Evolutionary conservation across 23 tunicate species (phyloP).

Genomic region (Phallusia fumigata): DNA sequence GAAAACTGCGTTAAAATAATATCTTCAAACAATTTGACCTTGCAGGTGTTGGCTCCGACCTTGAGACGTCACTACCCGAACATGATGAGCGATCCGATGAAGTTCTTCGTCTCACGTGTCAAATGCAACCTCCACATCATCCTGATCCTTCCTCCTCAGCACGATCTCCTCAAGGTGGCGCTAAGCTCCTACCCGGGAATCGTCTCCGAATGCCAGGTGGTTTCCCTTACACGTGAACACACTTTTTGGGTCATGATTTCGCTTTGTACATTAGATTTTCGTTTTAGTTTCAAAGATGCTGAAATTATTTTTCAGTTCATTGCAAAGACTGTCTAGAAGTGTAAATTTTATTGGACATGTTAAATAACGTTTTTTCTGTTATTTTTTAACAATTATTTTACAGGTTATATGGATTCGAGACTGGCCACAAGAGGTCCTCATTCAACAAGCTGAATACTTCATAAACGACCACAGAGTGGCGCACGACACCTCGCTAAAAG

Average conservation of each 20-base stretch:
- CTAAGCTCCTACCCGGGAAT: constrained; percentile 75
- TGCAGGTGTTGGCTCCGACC: constrained; percentile 73
- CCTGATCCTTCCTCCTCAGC: constrained; percentile 84
- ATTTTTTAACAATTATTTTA: not conserved
- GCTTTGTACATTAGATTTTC: too few species aligned
- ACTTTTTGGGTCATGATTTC: too few species aligned
- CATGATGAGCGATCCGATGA: constrained; percentile 95
- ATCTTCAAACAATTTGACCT: not conserved
- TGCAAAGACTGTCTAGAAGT: too few species aligned
- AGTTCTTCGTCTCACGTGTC: constrained; percentile 86
- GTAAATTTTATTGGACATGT: not conserved
- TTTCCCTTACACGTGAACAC: not conserved
- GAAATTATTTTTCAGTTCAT: too few species aligned
- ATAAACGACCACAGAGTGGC: constrained; percentile 86
- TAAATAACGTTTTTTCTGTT: too few species aligned
- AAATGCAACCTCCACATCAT: constrained; percentile 84
- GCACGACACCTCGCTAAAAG: constrained; percentile 66
- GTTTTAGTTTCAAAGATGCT: too few species aligned
- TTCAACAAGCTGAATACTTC: constrained; percentile 91
- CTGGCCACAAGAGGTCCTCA: constrained; percentile 93
- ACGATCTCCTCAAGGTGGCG: constrained; percentile 71
- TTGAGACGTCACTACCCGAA: constrained; percentile 77
- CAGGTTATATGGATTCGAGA: constrained; percentile 93
- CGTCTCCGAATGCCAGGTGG: constrained; percentile 81
- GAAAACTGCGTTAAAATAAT: too few species aligned